phyloP scores from a whole-genome alignment of 2,888 invertebrate species.

The Ceratothoa steindachneri region DNA sequence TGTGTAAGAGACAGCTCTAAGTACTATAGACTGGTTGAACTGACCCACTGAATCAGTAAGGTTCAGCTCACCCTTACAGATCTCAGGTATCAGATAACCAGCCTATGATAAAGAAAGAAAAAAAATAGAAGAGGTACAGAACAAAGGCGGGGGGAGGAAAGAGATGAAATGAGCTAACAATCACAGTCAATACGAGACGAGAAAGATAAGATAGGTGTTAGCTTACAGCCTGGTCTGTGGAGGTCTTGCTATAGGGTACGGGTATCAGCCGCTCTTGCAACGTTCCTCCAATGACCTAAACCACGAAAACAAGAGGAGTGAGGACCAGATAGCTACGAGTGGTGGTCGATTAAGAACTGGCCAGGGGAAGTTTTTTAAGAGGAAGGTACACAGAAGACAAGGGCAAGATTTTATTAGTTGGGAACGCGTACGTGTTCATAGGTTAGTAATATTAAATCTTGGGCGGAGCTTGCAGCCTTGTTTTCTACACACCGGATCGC shows the following conservation, averaged over 20 bases:
- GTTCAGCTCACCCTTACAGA: neutral
- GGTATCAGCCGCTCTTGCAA: slow-evolving; percentile 99
- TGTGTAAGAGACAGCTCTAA: slow-evolving; percentile 45
- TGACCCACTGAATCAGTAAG: neutral
- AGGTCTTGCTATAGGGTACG: slow-evolving; percentile 99
- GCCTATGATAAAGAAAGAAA: slow-evolving; percentile 16
- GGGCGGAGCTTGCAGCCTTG: slow-evolving; percentile 25
- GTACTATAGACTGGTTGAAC: slow-evolving; percentile 1
- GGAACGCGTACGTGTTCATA: neutral
- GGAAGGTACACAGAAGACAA: slow-evolving; percentile 43
- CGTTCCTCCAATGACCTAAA: slow-evolving; percentile 98
- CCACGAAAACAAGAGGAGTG: slow-evolving; percentile 54
- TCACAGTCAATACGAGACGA: slow-evolving; percentile 42
- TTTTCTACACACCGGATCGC: slow-evolving; percentile 42
- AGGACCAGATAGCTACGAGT: slow-evolving; percentile 74
- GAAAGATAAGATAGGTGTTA: slow-evolving; percentile 51
- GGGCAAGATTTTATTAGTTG: slow-evolving; percentile 24
- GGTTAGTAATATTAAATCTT: neutral
- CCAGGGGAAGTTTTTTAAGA: slow-evolving; percentile 44
- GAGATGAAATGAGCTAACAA: slow-evolving; percentile 27
- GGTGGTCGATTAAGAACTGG: slow-evolving; percentile 30
- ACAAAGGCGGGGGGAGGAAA: slow-evolving; percentile 18
- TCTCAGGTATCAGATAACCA: slow-evolving; percentile 13
- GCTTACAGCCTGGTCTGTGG: slow-evolving; percentile 99
- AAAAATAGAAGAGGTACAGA: slow-evolving; percentile 11